Conservation (phyloP, 2,888 invertebrate genomes). For the Amblyjoppa proteus region DNA sequence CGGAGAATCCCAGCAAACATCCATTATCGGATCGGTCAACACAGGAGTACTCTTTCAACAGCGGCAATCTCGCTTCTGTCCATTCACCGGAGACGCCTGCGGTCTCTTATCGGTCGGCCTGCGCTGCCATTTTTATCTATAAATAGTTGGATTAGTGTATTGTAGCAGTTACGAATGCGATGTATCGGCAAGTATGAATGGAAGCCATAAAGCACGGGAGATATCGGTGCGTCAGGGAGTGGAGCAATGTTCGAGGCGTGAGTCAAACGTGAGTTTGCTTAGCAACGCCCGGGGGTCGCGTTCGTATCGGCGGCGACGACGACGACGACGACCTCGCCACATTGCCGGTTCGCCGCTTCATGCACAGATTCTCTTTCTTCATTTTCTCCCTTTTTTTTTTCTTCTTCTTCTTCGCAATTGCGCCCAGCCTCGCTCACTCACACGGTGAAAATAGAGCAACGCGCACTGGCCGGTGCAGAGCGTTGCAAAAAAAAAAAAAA, state of each 20-base stretch:
- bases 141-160: conserved; percentile 20
- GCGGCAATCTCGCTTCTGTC: conserved; percentile 19
- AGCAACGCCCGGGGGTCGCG: conserved; percentile 65
- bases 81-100: conserved; percentile 26
- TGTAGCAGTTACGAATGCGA: background rate
- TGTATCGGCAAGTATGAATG: conserved; percentile 52
- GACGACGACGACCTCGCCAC: conserved; percentile 33
- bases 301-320: conserved; percentile 29
- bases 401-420: background rate
- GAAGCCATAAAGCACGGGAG: conserved; percentile 32
- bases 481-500: conserved; percentile 21
- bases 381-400: conserved; percentile 27
- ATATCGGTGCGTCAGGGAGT: conserved; percentile 16
- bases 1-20: background rate
- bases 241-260: conserved; percentile 39
- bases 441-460: conserved; percentile 45
- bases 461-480: conserved; percentile 1
- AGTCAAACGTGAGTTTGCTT: conserved; percentile 70
- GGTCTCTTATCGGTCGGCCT: conserved; percentile 57
- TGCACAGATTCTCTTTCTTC: conserved; percentile 18
- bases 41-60: conserved; percentile 1
- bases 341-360: conserved; percentile 8
- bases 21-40: background rate
- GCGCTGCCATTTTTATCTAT: conserved; percentile 15
- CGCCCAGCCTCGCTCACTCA: conserved; percentile 1